Evolutionary conservation across 64 coral and sea anemone species (phyloP).

Genomic region (Orbicella faveolata): DNA sequence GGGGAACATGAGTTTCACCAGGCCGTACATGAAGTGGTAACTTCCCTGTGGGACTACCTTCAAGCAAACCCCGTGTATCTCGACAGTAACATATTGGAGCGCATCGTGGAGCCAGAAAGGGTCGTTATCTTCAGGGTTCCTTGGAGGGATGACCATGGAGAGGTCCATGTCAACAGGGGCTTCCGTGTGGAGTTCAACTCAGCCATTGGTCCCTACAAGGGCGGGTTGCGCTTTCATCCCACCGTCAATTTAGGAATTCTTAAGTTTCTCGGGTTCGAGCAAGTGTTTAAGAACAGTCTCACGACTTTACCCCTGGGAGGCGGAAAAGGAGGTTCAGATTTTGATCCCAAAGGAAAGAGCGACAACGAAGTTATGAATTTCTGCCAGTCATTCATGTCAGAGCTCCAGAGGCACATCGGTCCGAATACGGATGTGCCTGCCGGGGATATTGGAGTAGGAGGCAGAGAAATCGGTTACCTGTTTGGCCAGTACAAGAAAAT

Average conservation of each 20-base stretch:
- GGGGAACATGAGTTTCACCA: constrained; percentile 84
- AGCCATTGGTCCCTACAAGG: constrained; percentile 88
- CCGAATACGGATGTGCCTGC: constrained; percentile 92
- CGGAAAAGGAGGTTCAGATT: constrained; percentile 91
- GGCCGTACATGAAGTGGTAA: constrained; percentile 83
- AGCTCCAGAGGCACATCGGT: constrained; percentile 89
- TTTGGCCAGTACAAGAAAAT: constrained; percentile 96
- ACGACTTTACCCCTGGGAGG: constrained; percentile 86
- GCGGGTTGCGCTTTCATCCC: constrained; percentile 81
- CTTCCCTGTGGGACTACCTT: constrained; percentile 72
- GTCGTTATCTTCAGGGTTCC: constrained; percentile 91
- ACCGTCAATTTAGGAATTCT: constrained; percentile 84
- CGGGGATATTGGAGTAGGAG: constrained; percentile 87
- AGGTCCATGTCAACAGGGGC: constrained; percentile 77
- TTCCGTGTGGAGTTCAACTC: constrained; percentile 93
- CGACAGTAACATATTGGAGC: constrained; percentile 74
- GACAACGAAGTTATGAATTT: constrained; percentile 96
- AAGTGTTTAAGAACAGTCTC: constrained; percentile 88
- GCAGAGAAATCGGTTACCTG: constrained; percentile 94
- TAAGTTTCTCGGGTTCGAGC: constrained; percentile 91
- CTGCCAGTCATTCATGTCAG: constrained; percentile 95
- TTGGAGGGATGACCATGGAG: constrained; percentile 81
- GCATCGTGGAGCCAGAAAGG: constrained; percentile 87
- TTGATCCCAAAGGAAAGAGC: constrained; percentile 84
- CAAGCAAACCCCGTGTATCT: constrained; percentile 59